A percentile compares a stretch with the other conserved stretches of the same genome.
Evolutionary conservation across 2,797 vertebrate genomes (phyloP).

Genomic region (Microhierax caerulescens): DNA sequence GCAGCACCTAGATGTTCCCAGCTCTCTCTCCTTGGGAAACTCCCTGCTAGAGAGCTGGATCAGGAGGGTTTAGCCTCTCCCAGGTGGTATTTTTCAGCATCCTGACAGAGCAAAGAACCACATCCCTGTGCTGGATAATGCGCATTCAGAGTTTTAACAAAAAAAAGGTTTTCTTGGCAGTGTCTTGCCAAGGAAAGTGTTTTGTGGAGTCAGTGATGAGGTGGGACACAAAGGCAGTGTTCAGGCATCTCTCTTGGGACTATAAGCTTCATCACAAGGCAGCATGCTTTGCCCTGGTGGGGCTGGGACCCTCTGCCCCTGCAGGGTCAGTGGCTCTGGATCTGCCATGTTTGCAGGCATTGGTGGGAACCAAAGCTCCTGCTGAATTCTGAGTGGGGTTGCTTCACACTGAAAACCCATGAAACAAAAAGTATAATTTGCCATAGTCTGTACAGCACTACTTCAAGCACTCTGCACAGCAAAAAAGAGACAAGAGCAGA

Average conservation of each 20-base stretch:
- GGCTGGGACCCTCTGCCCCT: neutral
- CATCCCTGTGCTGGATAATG: rapidly evolving
- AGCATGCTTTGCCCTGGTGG: neutral
- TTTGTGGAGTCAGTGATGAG: neutral
- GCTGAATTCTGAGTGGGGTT: neutral
- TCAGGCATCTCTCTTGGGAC: neutral
- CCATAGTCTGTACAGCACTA: neutral
- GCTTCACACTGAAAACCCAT: neutral
- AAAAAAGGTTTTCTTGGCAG: rapidly evolving
- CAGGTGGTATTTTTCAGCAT: neutral
- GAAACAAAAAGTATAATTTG: neutral
- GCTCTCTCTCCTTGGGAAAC: neutral
- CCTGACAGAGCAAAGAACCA: neutral
- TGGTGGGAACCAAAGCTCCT: neutral
- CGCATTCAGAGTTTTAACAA: neutral
- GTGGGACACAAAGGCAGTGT: neutral
- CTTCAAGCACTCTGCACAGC: neutral
- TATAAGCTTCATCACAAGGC: neutral
- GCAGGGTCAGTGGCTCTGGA: neutral
- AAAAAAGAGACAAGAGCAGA: neutral
- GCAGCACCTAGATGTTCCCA: neutral
- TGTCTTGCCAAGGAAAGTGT: neutral
- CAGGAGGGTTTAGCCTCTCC: neutral
- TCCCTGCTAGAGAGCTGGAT: neutral
- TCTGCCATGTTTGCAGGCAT: neutral